Evolutionary conservation across 1,140 invertebrate species (phyloP).

Genomic region (Pseudoatta argentina): DNA sequence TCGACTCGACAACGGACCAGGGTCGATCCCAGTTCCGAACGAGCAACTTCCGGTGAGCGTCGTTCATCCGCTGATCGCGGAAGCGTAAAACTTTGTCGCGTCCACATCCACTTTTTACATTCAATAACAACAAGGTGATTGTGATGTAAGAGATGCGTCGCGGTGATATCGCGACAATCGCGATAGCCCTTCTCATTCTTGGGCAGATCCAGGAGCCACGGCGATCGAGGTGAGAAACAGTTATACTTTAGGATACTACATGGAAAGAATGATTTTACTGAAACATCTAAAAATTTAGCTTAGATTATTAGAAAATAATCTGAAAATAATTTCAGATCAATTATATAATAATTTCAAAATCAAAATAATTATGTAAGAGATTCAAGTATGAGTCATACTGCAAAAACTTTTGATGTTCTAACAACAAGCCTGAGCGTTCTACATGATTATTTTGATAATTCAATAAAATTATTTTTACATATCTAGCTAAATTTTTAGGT

Average conservation of each 20-base stretch:
- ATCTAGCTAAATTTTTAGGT: too few species aligned
- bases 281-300: too few species aligned
- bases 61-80: constrained; percentile 59
- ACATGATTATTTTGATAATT: too few species aligned
- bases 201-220: constrained; percentile 84
- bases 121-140: constrained; percentile 81
- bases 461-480: too few species aligned
- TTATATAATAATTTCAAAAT: too few species aligned
- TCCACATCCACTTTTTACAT: constrained; percentile 78
- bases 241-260: not conserved
- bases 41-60: constrained; percentile 57
- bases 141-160: constrained; percentile 87
- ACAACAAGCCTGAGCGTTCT: too few species aligned
- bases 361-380: too few species aligned
- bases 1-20: constrained; percentile 61
- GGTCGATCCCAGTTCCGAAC: constrained; percentile 57
- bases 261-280: too few species aligned
- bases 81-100: constrained; percentile 69
- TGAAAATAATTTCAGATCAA: too few species aligned
- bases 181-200: constrained; percentile 85
- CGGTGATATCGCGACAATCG: constrained; percentile 85
- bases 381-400: too few species aligned
- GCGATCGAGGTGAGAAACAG: constrained; percentile 81
- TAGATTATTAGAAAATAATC: too few species aligned
- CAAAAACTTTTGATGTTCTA: too few species aligned